Conservation (phyloP, 23 tunicate species). For the Ciona savignyi region DNA sequence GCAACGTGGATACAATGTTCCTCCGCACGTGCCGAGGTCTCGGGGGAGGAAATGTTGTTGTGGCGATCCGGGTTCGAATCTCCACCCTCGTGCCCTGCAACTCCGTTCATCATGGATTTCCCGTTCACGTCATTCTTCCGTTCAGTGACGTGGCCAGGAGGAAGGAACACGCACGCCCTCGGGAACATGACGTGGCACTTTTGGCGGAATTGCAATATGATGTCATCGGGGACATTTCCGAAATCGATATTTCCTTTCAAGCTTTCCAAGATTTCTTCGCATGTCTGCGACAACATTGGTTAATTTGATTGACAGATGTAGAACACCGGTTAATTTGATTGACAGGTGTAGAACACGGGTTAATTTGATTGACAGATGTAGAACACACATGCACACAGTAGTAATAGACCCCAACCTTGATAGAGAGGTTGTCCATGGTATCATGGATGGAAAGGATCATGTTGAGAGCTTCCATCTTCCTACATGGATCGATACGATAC, state of each 20-base stretch:
- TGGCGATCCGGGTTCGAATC: background rate
- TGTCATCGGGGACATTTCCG: slow-evolving; percentile 21
- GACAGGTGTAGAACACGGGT: no score
- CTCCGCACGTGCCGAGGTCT: background rate
- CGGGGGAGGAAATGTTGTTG: background rate
- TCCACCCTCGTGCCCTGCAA: background rate
- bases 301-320: background rate
- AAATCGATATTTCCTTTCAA: slow-evolving; percentile 8
- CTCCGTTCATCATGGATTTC: background rate
- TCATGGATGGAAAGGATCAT: slow-evolving; percentile 6
- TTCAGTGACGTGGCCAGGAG: background rate
- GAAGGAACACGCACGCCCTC: slow-evolving; percentile 20
- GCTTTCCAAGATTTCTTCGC: slow-evolving; percentile 23
- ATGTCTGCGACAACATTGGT: slow-evolving; percentile 7
- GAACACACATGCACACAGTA: slow-evolving; percentile 2
- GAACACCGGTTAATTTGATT: no score
- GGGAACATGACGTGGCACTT: slow-evolving; percentile 32
- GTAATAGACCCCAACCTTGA: slow-evolving; percentile 13
- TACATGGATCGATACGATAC: slow-evolving; percentile 25
- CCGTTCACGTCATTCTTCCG: background rate
- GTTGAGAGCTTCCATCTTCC: slow-evolving; percentile 23
- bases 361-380: no score
- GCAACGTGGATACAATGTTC: background rate
- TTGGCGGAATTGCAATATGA: slow-evolving; percentile 1
- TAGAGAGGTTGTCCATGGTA: background rate